phyloP scores from a whole-genome alignment of 2,113 vertebrate genomes.

The Rhinopomastus cyanomelas region DNA sequence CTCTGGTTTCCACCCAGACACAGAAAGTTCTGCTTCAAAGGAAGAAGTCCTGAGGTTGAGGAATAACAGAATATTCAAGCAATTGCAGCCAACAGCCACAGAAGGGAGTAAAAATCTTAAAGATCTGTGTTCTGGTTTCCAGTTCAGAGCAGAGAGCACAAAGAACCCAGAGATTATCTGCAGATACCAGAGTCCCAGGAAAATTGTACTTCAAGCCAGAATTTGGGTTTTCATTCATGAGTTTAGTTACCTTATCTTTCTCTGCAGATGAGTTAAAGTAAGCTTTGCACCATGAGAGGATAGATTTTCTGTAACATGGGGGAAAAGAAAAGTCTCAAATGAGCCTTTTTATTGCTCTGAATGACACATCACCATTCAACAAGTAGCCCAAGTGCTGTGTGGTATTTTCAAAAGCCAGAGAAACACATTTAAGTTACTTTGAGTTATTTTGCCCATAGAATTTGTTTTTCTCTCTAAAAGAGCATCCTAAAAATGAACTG shows the following conservation, averaged over 20 bases:
- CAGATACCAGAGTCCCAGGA: background rate
- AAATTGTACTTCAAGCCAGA: background rate
- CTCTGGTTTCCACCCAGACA: background rate
- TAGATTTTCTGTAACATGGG: background rate
- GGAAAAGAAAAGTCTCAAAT: background rate
- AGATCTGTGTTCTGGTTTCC: background rate
- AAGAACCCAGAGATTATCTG: background rate
- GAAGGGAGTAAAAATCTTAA: background rate
- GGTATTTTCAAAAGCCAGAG: background rate
- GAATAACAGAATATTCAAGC: background rate
- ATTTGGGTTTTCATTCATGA: background rate
- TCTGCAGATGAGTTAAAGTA: background rate
- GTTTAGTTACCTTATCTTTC: background rate
- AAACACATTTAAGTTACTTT: background rate
- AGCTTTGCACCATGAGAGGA: background rate
- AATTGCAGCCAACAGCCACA: background rate
- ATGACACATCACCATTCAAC: background rate
- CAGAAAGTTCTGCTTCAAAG: background rate
- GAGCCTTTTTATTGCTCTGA: conserved; percentile 24
- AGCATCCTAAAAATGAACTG: background rate
- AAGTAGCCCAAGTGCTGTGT: background rate
- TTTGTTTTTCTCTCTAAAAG: background rate
- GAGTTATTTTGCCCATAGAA: background rate
- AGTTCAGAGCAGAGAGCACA: background rate
- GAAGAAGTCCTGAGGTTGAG: background rate